Base-by-base conservation (phyloP, 2,113 vertebrate species). In the Orycteropus afer region DNA sequence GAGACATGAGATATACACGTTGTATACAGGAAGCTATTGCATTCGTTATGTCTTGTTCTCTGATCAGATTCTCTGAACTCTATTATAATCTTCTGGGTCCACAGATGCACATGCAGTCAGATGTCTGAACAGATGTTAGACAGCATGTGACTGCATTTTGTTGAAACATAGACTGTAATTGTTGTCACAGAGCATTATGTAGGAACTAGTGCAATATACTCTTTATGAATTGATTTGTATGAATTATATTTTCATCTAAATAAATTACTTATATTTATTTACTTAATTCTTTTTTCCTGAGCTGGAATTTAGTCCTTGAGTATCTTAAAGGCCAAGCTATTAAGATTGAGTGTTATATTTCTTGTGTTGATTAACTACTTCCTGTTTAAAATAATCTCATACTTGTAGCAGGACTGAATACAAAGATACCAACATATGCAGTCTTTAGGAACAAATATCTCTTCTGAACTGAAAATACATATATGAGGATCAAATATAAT, bases 401-500 rank as follows among this genome's bases (percentile, higher is more conserved):
- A 27, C 42, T 63, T 86, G 29, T 55, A 67, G 15, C 34, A 42
- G 76, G 29, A 0, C 47, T 63, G 37, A 74, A 73, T 51, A 84
- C 71, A 81, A 90, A 88, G 78, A 95, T 94, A 34, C 18, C 34
- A 95, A 49, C 6, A 65, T n/a, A 73, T n/a, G 40, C 40, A 78
- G 13, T 69, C 29, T 42, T 76, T 71, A 61, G 27, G 47, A 53
- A 20, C 1, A 11, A 81, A 15, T 37, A 32, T 40, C 34, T 76
- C 83, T 90, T 92, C 85, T 92, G 55, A 14, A 76, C 22, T 76
- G 73, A 87, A 80, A n/a, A n/a, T 63, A 76, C 14, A 51, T 91
- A 57, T 73, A 20, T 63, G 10, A 80, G 32, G 77, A 5, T 20
- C 87, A 93, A 96, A 96, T 87, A 94, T 81, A 94, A 89, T 47